Percentiles rank a stretch among this genome's conserved stretches.
phyloP scores from a whole-genome alignment of 2,113 vertebrate genomes.

The Mungos mungo region DNA sequence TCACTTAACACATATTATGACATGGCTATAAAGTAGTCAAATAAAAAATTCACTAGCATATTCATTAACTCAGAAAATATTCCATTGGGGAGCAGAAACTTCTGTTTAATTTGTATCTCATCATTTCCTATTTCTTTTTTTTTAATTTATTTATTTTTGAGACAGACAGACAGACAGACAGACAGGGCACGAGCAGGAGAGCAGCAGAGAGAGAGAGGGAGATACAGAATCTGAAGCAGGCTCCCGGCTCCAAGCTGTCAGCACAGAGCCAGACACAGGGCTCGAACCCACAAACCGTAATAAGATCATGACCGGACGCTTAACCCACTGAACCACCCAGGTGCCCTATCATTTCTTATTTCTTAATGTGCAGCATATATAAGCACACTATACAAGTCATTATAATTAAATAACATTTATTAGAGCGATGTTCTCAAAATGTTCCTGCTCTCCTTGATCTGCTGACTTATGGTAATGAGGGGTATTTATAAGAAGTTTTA shows the following conservation, averaged over 20 bases:
- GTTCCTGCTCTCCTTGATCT: background rate
- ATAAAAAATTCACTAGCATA: background rate
- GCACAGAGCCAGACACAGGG: no score
- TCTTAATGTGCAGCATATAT: background rate
- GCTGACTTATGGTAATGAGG: background rate
- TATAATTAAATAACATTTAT: background rate
- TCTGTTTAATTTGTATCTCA: background rate
- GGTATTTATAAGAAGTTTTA: background rate
- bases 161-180: no score
- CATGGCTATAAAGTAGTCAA: background rate
- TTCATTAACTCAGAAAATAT: background rate
- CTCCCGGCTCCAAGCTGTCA: no score
- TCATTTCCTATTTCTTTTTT: background rate
- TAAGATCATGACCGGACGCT: no score
- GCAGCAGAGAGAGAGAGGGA: no score
- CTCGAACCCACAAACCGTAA: no score
- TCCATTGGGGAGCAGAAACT: background rate
- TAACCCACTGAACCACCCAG: no score
- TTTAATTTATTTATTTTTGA: background rate
- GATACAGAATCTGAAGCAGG: no score
- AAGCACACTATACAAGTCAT: rapidly evolving
- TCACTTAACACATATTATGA: background rate
- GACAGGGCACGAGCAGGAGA: no score
- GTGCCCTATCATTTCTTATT: no score
- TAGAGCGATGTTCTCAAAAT: background rate